Base-by-base conservation (phyloP, 2,888 invertebrate species). In the Rhopalosiphum nymphaeae region DNA sequence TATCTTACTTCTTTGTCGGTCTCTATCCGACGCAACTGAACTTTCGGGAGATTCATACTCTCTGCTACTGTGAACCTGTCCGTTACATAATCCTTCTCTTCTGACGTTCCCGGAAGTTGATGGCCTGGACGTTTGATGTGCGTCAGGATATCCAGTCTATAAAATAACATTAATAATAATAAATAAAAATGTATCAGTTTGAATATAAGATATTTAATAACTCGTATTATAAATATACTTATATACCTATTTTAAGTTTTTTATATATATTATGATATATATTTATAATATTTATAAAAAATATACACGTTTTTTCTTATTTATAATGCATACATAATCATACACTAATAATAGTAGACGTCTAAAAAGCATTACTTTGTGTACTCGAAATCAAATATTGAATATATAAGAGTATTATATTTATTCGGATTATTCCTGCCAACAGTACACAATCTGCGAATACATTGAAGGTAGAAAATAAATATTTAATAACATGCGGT, bases 11-110 rank as follows among this genome's bases (percentile, higher is more conserved):
- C 90, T 86, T 61, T 94, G 84, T 10, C 90, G 89, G 57, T 85
- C 85, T n/a, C 90, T 90, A 29, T 94, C 93, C 26, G 90, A 94
- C 57, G 49, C 1, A 16, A 90, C 61, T 11, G 93, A 94, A 57
- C 93, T 90, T 85, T 94, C 89, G 9, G 93, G 90, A 25, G 93
- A 94, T 42, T 91, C 92, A 90, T 94, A 94, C 16, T 94, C 90
- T n/a, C 90, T n/a, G 29, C 29, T 49, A 13, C 84, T 85, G 86
- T 91, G 93, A 36, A 94, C 85, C 42, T 94, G 93, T 25, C 93
- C 93, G 85, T 94, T 94, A 46, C 93, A 94, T 53, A 94, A n/a
- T 36, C 90, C 90, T 85, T 94, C 93, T 44, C 93, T 78, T 42
- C 93, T 94, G 26, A 61, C 56, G 49, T 57, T 94, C 1, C 90